Evolutionary conservation across 23 tunicate species (phyloP).

Genomic region (Phallusia fumigata): DNA sequence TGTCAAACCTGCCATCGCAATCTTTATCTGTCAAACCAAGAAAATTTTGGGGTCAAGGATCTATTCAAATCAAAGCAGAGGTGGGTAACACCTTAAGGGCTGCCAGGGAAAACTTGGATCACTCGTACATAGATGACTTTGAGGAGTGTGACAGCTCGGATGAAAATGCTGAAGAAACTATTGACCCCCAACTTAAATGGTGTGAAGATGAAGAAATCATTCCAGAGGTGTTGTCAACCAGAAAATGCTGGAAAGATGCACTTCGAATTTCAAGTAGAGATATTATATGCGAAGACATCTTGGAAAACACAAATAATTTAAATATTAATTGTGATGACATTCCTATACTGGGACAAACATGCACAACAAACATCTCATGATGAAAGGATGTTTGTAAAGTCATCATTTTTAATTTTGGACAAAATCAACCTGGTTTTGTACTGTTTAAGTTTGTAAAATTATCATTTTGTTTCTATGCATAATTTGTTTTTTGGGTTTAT

Average conservation of each 20-base stretch:
- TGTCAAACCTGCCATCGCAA: background rate
- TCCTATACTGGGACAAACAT: background rate
- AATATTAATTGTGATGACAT: background rate
- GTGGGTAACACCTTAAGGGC: constrained; percentile 47
- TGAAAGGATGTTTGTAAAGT: too few species aligned
- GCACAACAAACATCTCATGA: background rate
- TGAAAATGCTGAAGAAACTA: background rate
- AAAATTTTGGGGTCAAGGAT: constrained; percentile 88
- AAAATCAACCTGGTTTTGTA: too few species aligned
- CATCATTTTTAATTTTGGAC: too few species aligned
- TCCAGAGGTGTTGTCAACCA: background rate
- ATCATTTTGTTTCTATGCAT: too few species aligned
- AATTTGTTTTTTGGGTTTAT: too few species aligned
- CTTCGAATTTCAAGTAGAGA: background rate
- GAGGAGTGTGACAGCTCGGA: background rate
- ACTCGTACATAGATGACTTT: background rate
- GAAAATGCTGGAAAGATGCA: constrained; percentile 5
- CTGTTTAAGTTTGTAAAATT: too few species aligned
- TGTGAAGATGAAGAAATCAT: background rate
- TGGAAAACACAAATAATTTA: background rate
- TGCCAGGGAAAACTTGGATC: background rate
- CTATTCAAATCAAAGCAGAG: constrained; percentile 45
- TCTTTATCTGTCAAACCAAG: constrained; percentile 12
- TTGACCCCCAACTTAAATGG: background rate
- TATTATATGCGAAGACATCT: background rate